Evolutionary conservation across 2,113 vertebrate species (phyloP), one percentile per base, ranked within the genome.

Genomic region (Cavia porcellus): DNA sequence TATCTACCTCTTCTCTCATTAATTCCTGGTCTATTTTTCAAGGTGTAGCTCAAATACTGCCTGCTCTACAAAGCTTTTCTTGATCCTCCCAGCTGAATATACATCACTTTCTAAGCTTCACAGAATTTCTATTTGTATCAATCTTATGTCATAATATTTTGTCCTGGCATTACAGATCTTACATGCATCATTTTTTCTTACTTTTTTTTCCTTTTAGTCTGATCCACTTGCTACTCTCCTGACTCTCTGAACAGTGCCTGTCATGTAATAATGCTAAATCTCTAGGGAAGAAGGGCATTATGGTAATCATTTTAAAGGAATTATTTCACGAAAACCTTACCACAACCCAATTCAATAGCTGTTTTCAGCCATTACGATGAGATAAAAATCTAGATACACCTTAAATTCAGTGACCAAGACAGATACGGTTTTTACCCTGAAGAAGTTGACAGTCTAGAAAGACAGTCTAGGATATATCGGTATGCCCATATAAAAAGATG

Each of bases 301-400:
- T 86, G 83, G 14, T 92, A 66, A 92, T 61, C 10, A 84, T 95
- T 96, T 91, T 92, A 50, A 5, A 95, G 62, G 42, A 90, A 92
- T 68, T 82, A 35, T 84, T 59, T 62, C 68, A 92, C 50, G 62
- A 88, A 90, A 92, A 50, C 30, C 35, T 87, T 47, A 82, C 22
- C 84, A 70, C 45, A 74, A 87, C 30, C 88, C 30, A 86, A 82
- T 30, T 85, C 74, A 90, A 50, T 45, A 52, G 70, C 45, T 91
- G n/a, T 94, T 81, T 94, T 89, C 82, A 96, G 82, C 24, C n/a
- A 17, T 55, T 87, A 90, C 64, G 64, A 22, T 90, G 86, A 90
- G 38, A 85, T 74, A 90, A 87, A 50, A 94, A 91, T 90, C 11
- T 66, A 72, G n/a, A 70, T 74, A 70, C 22, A 84, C 17, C 50